Evolutionary conservation across 1,140 invertebrate genomes (phyloP).

Genomic region (Anastrepha obliqua): DNA sequence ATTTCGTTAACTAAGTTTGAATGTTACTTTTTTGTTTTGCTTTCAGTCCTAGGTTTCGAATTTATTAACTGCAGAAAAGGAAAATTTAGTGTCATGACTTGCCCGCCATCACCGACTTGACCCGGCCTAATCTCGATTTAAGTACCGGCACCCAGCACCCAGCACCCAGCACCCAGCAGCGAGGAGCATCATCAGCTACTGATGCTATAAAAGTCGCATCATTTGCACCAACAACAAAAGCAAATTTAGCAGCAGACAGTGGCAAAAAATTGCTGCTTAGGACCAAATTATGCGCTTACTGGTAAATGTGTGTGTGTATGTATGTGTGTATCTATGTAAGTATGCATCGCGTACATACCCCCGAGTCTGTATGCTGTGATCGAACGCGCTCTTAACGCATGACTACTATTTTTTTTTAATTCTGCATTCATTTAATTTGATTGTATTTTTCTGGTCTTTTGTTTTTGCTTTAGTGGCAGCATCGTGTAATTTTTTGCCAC

Average conservation of each 20-base stretch:
- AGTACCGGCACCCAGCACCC: slow-evolving; percentile 1
- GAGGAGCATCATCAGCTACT: not conserved
- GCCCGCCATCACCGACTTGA: slow-evolving; percentile 24
- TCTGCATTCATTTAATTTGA: not conserved
- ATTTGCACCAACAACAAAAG: slow-evolving; percentile 22
- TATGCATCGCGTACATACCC: not conserved
- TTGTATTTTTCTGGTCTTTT: not conserved
- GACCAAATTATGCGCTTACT: not conserved
- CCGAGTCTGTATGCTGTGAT: not conserved
- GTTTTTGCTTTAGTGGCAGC: not conserved
- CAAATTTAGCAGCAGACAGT: not conserved
- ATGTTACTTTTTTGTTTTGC: not conserved
- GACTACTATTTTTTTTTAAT: not conserved
- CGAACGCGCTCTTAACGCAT: slow-evolving; percentile 31
- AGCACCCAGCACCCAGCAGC: no score
- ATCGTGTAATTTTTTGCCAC: not conserved
- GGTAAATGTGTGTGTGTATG: not conserved
- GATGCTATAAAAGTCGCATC: not conserved
- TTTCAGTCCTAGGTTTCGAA: not conserved
- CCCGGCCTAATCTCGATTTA: slow-evolving; percentile 49
- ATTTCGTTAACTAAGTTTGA: not conserved
- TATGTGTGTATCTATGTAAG: not conserved
- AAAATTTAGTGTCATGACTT: slow-evolving; percentile 52
- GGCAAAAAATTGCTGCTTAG: not conserved
- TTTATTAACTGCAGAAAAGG: slow-evolving; percentile 40